phyloP scores from a whole-genome alignment of 2,113 vertebrate genomes.

The Trogon surrucura region DNA sequence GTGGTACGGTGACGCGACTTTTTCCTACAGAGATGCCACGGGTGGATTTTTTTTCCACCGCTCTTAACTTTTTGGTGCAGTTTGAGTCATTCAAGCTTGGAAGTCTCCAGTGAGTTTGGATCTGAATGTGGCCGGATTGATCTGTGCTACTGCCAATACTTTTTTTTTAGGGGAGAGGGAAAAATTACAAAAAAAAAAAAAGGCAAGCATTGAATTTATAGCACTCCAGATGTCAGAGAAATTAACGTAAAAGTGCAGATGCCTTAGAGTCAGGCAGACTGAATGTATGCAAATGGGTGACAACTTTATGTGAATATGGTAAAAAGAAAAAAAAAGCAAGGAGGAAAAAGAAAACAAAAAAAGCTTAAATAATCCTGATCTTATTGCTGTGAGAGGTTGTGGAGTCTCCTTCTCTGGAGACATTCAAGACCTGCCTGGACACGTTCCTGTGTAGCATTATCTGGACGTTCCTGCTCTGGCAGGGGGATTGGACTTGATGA shows the following conservation, averaged over 20 bases:
- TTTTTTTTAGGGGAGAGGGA: not conserved
- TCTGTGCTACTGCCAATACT: not conserved
- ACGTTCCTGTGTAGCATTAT: no score
- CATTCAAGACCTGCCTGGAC: no score
- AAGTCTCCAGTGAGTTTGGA: not conserved
- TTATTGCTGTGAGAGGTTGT: not conserved
- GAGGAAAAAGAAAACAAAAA: not conserved
- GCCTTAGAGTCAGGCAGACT: conserved; percentile 40
- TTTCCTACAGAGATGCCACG: not conserved
- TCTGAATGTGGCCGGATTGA: not conserved
- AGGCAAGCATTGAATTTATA: conserved; percentile 64
- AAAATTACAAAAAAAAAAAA: not conserved
- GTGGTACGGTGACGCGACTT: not conserved
- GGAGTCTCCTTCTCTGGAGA: no score
- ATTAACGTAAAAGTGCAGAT: conserved; percentile 69
- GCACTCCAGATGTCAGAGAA: conserved; percentile 70
- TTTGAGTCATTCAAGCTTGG: not conserved
- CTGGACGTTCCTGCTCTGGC: no score
- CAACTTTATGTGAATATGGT: conserved; percentile 54
- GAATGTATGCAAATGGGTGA: conserved; percentile 65
- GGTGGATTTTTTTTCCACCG: not conserved
- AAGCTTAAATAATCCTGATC: not conserved
- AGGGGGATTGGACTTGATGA: no score
- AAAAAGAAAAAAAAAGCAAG: not conserved
- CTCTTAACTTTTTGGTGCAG: not conserved